Conservation (phyloP, 2,888 invertebrate genomes). For the Gymnocheta viridis region DNA sequence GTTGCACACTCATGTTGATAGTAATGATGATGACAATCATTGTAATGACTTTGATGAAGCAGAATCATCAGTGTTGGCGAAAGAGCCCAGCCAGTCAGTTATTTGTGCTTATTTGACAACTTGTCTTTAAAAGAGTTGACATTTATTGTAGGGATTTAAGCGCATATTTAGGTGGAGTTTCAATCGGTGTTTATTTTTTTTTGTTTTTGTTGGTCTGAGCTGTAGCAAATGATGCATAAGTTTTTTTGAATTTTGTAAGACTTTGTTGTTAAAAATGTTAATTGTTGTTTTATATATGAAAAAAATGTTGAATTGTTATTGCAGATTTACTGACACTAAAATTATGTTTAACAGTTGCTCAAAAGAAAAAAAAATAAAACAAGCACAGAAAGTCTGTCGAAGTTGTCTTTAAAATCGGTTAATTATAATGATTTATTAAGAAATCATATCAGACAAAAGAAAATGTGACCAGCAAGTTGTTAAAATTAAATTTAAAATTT, state of each 20-base stretch:
- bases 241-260: conserved; percentile 8
- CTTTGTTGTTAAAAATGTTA: conserved; percentile 59
- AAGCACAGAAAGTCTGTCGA: conserved; percentile 37
- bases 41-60: conserved; percentile 36
- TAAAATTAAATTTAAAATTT: conserved; percentile 53
- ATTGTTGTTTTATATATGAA: conserved; percentile 46
- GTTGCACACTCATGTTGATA: neutral
- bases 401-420: conserved; percentile 69
- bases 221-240: conserved; percentile 44
- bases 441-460: conserved; percentile 53
- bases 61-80: conserved; percentile 1
- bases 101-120: conserved; percentile 70
- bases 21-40: conserved; percentile 47
- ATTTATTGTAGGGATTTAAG: conserved; percentile 70
- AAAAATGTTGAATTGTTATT: conserved; percentile 41
- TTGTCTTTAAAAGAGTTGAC: conserved; percentile 69
- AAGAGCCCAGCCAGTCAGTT: conserved; percentile 32
- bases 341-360: conserved; percentile 64
- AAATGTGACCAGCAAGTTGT: conserved; percentile 47
- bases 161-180: conserved; percentile 70
- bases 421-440: conserved; percentile 70
- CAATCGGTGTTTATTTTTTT: conserved; percentile 27
- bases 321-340: conserved; percentile 60
- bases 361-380: neutral
- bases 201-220: neutral